Base-by-base conservation (phyloP, 2,113 vertebrate species). In the Melanocharis versteri region DNA sequence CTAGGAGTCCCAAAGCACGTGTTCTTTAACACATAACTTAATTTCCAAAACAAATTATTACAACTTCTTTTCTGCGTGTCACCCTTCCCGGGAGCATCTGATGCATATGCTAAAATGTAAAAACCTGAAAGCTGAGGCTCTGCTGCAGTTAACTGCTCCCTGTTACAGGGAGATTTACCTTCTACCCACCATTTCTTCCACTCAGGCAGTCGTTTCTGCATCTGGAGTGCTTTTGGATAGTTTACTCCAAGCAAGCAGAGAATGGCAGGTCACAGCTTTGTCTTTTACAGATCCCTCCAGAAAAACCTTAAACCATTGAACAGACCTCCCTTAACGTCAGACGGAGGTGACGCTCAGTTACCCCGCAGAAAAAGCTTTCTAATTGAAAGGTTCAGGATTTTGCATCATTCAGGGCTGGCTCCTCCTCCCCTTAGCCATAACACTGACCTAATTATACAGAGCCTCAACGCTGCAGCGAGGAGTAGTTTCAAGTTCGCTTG, bases 1-100 rank as follows among this genome's bases (percentile, higher is more conserved):
- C 48, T 58, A 92, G 81, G 92, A 96, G 86, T 95, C 93, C 73
- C 16, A 50, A 90, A 92, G 93, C 58, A 2, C 37, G 66, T 80
- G 35, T 73, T 95, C 94, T 93, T 79, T 94, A 95, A 71, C 68
- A 84, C 68, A 86, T 56, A 95, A 83, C 94, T 94, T 86, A 83
- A 86, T 94, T 93, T 96, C 93, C 96, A 97, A 97, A 97, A 96
- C 92, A 97, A 98, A 97, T 47, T 80, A 87, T 89, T 89, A 78
- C 88, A 93, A 42, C 91, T 89, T 44, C 16, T 11, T 85, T 90
- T 94, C 84, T 45, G 84, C 94, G 89, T 87, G 95, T 94, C 92
- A 79, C 35, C 56, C 73, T 87, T 95, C 82, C 91, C 45, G 11
- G 78, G 78, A 96, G 93, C 70, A 53, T 53, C 78, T 91, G 54